Conservation (phyloP, 1,140 invertebrate species). For the Yoshiicerus persimilis region DNA sequence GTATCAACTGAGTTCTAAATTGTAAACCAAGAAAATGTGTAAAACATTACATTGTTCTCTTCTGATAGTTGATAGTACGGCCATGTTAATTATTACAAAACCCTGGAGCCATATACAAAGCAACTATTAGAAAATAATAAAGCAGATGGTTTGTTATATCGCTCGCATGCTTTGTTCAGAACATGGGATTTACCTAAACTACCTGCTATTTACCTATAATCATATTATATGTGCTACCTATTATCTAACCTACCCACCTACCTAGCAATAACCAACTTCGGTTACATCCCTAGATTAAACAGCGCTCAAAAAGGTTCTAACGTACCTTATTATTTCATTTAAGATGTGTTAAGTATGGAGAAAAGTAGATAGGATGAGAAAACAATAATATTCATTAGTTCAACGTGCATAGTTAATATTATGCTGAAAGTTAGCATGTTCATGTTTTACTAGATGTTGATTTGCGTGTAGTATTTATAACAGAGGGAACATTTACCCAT, state of each 20-base stretch:
- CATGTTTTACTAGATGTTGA: neutral
- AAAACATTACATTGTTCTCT: neutral
- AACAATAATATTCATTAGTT: neutral
- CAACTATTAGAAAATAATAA: conserved; percentile 19
- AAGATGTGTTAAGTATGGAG: neutral
- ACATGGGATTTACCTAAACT: neutral
- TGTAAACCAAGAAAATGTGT: neutral
- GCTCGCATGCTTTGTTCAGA: neutral
- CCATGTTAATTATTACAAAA: conserved; percentile 12
- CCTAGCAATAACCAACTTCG: neutral
- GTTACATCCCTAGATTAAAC: neutral
- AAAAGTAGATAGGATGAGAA: neutral
- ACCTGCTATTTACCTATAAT: neutral
- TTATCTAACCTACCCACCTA: neutral
- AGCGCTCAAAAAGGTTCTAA: neutral
- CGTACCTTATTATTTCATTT: neutral
- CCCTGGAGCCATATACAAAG: neutral
- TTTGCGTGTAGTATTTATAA: neutral
- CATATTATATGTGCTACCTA: neutral
- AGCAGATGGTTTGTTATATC: conserved; percentile 7
- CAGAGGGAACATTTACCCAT: neutral
- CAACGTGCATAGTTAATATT: too few relatives aligned
- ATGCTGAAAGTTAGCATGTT: neutral
- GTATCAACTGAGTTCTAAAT: neutral
- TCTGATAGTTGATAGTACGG: neutral